Evolutionary conservation across 2,888 invertebrate genomes (phyloP).

Genomic region (Yponomeuta cagnagella): DNA sequence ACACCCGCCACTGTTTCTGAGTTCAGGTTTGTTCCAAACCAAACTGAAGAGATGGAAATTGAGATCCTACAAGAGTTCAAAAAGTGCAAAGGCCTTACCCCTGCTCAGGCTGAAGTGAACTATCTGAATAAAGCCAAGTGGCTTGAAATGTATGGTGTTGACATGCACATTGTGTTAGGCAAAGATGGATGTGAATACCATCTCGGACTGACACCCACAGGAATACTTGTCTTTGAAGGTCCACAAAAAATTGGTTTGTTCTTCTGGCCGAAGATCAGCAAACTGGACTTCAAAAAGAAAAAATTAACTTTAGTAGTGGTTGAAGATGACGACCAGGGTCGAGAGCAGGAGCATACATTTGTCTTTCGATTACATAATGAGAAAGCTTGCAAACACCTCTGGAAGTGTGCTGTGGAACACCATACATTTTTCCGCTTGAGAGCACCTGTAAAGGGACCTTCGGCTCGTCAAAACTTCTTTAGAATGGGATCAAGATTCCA

Average conservation of each 20-base stretch:
- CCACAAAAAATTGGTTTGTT: conserved; percentile 98
- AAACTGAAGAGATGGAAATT: conserved; percentile 97
- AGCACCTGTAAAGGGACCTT: conserved; percentile 91
- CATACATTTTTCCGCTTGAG: conserved; percentile 98
- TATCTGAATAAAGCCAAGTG: conserved; percentile 97
- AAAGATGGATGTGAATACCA: conserved; percentile 98
- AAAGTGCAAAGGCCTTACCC: conserved; percentile 89
- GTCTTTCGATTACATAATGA: conserved; percentile 97
- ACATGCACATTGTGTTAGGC: conserved; percentile 97
- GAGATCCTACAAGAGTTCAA: conserved; percentile 94
- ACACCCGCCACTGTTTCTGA: conserved; percentile 98
- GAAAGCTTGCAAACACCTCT: conserved; percentile 99
- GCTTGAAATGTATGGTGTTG: conserved; percentile 99
- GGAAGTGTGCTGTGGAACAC: conserved; percentile 99
- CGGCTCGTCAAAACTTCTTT: conserved; percentile 96
- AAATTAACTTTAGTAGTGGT: conserved; percentile 97
- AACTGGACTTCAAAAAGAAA: conserved; percentile 98
- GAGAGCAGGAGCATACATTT: conserved; percentile 98
- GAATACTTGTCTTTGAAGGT: conserved; percentile 98
- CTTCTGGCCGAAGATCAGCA: conserved; percentile 99
- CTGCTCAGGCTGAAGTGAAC: conserved; percentile 96
- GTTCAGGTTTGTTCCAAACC: conserved; percentile 97
- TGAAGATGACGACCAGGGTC: conserved; percentile 98
- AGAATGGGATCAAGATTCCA: conserved; percentile 98
- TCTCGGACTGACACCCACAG: conserved; percentile 97